phyloP scores from a whole-genome alignment of 2,888 invertebrate genomes.

The Tillus elongatus region DNA sequence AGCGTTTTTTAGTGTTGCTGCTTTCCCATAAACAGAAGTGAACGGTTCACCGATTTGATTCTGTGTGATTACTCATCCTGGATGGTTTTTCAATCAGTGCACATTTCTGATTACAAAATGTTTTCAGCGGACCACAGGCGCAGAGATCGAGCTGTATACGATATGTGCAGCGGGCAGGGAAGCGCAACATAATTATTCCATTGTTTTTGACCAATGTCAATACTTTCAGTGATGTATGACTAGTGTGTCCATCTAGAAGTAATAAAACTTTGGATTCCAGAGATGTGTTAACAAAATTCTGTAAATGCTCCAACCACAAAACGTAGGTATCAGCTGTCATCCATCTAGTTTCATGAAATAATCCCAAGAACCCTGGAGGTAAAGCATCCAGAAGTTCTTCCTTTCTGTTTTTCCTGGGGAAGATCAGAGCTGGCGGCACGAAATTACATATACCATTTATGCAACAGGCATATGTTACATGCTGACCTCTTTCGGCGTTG shows the following conservation, averaged over 20 bases:
- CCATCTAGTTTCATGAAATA: conserved; percentile 9
- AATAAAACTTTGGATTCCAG: conserved; percentile 13
- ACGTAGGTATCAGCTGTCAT: conserved; percentile 11
- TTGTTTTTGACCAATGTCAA: conserved; percentile 10
- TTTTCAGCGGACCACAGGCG: conserved; percentile 14
- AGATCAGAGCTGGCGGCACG: conserved; percentile 28
- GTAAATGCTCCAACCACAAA: conserved; percentile 10
- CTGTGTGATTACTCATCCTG: conserved; percentile 11
- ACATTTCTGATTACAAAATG: conserved; percentile 13
- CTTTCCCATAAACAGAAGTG: conserved; percentile 13
- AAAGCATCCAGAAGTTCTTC: conserved; percentile 11
- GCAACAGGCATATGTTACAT: conserved; percentile 31
- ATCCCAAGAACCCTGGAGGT: conserved; percentile 10
- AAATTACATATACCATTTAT: conserved; percentile 29
- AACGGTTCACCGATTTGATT: conserved; percentile 15
- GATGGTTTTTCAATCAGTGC: conserved; percentile 12
- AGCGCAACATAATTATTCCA: conserved; percentile 11
- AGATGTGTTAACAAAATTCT: conserved; percentile 13
- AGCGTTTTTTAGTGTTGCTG: conserved; percentile 13
- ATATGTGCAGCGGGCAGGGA: conserved; percentile 13
- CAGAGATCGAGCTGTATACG: conserved; percentile 14
- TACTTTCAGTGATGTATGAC: conserved; percentile 13
- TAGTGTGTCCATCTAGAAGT: conserved; percentile 13
- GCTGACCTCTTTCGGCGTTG: conserved; percentile 32
- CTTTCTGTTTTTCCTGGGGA: conserved; percentile 9